Evolutionary conservation across 2,888 invertebrate species (phyloP).

Genomic region (Smittia sp.): DNA sequence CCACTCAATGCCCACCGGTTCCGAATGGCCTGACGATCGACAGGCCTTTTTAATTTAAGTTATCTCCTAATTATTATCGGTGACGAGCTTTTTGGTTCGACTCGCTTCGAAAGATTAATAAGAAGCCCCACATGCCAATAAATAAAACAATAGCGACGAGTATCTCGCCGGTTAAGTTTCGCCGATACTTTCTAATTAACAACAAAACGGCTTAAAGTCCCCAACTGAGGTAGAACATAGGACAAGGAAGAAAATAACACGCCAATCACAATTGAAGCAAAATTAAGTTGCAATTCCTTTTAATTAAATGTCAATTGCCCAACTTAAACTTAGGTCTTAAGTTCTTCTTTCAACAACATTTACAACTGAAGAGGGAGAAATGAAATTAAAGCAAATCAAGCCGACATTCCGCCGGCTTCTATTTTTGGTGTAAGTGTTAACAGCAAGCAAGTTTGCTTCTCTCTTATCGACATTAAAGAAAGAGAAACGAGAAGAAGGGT

Average conservation of each 20-base stretch:
- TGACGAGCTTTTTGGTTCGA: too few species aligned
- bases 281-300: too few species aligned
- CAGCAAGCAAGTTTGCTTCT: background rate
- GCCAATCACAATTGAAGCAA: too few species aligned
- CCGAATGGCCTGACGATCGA: background rate
- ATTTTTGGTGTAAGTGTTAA: constrained; percentile 6
- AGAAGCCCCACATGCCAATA: too few species aligned
- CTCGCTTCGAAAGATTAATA: too few species aligned
- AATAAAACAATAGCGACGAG: too few species aligned
- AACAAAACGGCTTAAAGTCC: background rate
- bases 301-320: constrained; percentile 2
- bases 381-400: too few species aligned
- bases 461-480: too few species aligned
- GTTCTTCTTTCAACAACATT: too few species aligned
- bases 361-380: too few species aligned
- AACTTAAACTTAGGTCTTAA: background rate
- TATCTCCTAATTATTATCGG: background rate
- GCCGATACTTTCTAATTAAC: background rate
- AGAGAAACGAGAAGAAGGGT: too few species aligned
- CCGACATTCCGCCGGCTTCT: background rate
- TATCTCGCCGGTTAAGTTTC: background rate
- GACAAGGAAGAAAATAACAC: background rate
- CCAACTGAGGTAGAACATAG: constrained; percentile 1
- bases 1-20: background rate
- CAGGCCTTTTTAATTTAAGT: background rate